Percentiles rank a stretch among this genome's conserved stretches.
phyloP scores from a whole-genome alignment of 1,140 invertebrate genomes.

The Elysia chlorotica region DNA sequence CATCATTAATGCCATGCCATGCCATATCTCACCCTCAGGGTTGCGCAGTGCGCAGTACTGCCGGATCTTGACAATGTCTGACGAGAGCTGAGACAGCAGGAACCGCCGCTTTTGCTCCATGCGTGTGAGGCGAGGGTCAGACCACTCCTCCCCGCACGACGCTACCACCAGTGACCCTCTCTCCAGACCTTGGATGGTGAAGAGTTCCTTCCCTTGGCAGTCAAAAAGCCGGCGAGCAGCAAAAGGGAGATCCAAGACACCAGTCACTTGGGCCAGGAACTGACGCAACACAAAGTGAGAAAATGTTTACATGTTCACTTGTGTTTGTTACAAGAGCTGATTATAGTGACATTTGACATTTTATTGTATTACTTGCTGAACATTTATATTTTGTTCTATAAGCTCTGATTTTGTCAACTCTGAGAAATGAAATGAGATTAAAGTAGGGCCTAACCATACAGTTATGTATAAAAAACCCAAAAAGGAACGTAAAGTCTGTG shows the following conservation, averaged over 20 bases:
- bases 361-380: too few species aligned
- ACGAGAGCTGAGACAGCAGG: conserved; percentile 51
- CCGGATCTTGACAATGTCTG: conserved; percentile 57
- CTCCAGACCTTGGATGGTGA: conserved; percentile 48
- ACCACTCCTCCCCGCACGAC: conserved; percentile 60
- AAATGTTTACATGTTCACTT: too few species aligned
- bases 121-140: conserved; percentile 52
- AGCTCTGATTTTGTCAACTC: too few species aligned
- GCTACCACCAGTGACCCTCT: conserved; percentile 57
- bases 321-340: too few species aligned
- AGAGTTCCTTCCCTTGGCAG: conserved; percentile 55
- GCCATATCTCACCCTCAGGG: conserved; percentile 55
- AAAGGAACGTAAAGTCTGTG: too few species aligned
- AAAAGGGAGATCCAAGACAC: conserved; percentile 54
- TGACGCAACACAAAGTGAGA: conserved; percentile 29
- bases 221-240: conserved; percentile 61
- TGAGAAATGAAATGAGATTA: too few species aligned
- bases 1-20: too few species aligned
- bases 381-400: too few species aligned
- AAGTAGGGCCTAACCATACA: too few species aligned
- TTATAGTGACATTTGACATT: too few species aligned
- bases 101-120: conserved; percentile 55
- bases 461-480: too few species aligned
- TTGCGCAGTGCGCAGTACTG: conserved; percentile 54
- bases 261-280: conserved; percentile 60